Percentiles rank a stretch among this genome's conserved stretches.
Evolutionary conservation across 53 echinoderm and acorn worm species (phyloP).

Genomic region (Echinarachnius parma): DNA sequence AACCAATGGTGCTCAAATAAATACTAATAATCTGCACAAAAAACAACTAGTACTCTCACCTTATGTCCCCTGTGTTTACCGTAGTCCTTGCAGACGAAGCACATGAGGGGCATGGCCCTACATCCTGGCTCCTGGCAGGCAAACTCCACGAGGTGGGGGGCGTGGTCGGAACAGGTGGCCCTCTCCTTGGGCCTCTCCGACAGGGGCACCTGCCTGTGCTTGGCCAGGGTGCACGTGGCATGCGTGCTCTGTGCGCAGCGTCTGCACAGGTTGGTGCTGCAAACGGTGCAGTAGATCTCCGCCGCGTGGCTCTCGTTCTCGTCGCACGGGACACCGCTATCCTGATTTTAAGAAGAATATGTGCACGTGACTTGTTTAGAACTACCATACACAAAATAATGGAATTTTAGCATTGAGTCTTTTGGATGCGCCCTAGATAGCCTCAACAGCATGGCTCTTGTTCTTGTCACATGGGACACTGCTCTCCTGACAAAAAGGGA

Average conservation of each 20-base stretch:
- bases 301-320: constrained; percentile 81
- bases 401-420: no score
- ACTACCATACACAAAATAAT: no score
- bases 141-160: constrained; percentile 86
- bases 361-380: no score
- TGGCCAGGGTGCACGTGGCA: constrained; percentile 71
- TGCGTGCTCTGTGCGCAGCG: constrained; percentile 68
- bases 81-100: constrained; percentile 86
- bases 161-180: constrained; percentile 62
- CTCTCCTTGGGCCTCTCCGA: constrained; percentile 82
- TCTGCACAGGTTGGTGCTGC: constrained; percentile 80
- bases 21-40: no score
- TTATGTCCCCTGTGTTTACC: constrained; percentile 81
- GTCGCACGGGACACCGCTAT: constrained; percentile 66
- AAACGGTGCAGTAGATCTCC: constrained; percentile 83
- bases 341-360: constrained; percentile 10
- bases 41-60: constrained; percentile 59
- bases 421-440: no score
- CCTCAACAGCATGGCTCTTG: no score
- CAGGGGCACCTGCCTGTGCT: constrained; percentile 81
- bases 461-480: no score
- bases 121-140: constrained; percentile 74
- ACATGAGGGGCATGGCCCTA: constrained; percentile 72
- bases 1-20: no score
- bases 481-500: no score